Evolutionary conservation across 2,888 invertebrate genomes (phyloP), one percentile per base, ranked within the genome.

Genomic region (Diachrysia chrysitis): DNA sequence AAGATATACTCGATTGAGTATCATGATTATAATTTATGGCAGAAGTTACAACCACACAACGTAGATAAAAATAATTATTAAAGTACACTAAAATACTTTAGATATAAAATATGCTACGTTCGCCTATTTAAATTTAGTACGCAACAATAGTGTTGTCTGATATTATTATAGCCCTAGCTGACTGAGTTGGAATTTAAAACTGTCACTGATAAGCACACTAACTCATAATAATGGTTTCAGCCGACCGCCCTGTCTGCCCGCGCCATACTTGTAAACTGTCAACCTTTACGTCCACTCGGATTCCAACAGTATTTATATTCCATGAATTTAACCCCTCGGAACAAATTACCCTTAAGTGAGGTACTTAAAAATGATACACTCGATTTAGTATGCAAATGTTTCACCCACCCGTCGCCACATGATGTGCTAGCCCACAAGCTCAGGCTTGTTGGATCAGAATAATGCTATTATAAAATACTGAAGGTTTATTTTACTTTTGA

Each of bases 161-260:
- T 87, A n/a, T n/a, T n/a, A n/a, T n/a, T n/a, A 86, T 60, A 58
- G 65, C 64, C 69, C 64, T 68, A 71, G 78, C 79, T 83, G 82
- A 84, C 79, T 84, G 79, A 84, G 84, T 86, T 81, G 81, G 82
- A 86, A 87, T 87, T 89, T 89, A 84, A 89, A 90, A 86, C 85
- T 87, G 89, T 87, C 87, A 84, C 86, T 85, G 89, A 91, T 90
- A 90, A 90, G 84, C 76, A 75, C 82, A 86, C 82, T 89, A 88
- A 89, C 85, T 91, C 90, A 90, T 86, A 82, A 86, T 88, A 89
- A 89, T 88, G 85, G 89, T 75, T 81, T 67, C 71, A 82, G 81
- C 77, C 76, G 65, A 70, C 72, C 78, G 64, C 54, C 55, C 58
- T 60, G 16, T 16, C 51, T 48, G 65, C 58, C 51, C 29, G 56